Percentiles rank a stretch among this genome's conserved stretches.
These are phyloP conservation scores for Argyra leucocephala DNA, from an alignment of 2,888 invertebrate species.

Conservation along the genomic window DNA sequence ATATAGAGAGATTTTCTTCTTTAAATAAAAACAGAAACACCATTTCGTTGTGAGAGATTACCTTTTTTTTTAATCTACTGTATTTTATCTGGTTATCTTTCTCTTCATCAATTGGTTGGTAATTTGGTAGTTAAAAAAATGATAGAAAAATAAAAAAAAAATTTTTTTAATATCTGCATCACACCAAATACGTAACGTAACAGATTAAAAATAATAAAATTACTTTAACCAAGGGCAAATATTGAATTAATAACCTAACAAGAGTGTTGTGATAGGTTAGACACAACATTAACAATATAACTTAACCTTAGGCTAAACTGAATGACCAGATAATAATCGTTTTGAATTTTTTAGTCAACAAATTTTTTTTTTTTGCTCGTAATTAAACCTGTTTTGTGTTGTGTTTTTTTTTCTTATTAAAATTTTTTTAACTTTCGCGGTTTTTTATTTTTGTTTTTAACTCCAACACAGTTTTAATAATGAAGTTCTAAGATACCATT, in stretches of 20 bases:
- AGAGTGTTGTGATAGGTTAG: background rate
- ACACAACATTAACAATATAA: background rate
- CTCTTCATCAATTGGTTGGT: background rate
- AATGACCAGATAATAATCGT: no score
- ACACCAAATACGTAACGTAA: background rate
- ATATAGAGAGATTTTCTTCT: no score
- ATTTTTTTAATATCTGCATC: background rate
- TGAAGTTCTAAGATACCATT: no score
- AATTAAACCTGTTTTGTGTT: no score
- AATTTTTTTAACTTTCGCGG: no score
- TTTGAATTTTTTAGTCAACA: no score
- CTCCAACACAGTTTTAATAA: no score
- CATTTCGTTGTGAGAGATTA: no score
- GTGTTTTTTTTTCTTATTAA: no score
- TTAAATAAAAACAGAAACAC: no score
- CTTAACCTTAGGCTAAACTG: background rate
- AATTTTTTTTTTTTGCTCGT: no score
- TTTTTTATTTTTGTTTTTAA: no score
- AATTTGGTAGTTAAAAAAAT: background rate
- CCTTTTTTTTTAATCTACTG: background rate
- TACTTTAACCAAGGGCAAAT: background rate
- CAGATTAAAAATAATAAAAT: background rate
- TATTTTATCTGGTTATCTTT: background rate
- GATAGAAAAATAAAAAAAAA: background rate
- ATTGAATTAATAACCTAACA: background rate